Evolutionary conservation across 2,888 invertebrate genomes (phyloP).

Genomic region (Protodeltote pygarga): DNA sequence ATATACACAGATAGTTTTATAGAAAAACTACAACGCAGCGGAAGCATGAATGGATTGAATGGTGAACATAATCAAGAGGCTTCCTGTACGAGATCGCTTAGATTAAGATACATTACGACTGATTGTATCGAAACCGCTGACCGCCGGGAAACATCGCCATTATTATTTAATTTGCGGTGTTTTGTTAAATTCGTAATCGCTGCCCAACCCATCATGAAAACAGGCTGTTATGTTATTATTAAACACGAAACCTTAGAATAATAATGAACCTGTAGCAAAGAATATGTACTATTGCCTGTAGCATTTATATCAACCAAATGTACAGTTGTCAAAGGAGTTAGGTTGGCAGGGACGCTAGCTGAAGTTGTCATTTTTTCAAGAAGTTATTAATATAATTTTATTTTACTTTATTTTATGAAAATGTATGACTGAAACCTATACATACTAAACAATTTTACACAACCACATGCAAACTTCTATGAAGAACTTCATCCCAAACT

Average conservation of each 20-base stretch:
- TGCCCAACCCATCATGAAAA: background rate
- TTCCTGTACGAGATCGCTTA: conserved; percentile 37
- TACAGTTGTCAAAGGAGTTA: too few relatives aligned
- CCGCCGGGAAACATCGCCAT: conserved; percentile 10
- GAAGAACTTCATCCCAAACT: too few relatives aligned
- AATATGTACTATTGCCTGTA: too few relatives aligned
- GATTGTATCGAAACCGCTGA: conserved; percentile 25
- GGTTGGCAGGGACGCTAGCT: too few relatives aligned
- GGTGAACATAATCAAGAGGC: conserved; percentile 40
- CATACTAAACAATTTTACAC: too few relatives aligned
- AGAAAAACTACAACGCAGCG: conserved; percentile 33
- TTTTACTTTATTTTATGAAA: too few relatives aligned
- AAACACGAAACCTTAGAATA: background rate
- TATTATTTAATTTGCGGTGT: conserved; percentile 13
- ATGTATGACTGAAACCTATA: too few relatives aligned
- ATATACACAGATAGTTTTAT: conserved; percentile 31
- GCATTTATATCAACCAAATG: too few relatives aligned
- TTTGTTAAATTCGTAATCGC: conserved; percentile 4
- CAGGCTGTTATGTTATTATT: background rate
- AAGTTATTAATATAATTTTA: too few relatives aligned
- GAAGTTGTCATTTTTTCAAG: too few relatives aligned
- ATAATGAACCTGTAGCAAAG: too few relatives aligned
- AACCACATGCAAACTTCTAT: too few relatives aligned
- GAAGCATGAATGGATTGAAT: conserved; percentile 38
- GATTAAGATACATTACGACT: conserved; percentile 36